Evolutionary conservation across 2,888 invertebrate genomes (phyloP), one percentile per base, ranked within the genome.

Genomic region (Masnerella sp.): DNA sequence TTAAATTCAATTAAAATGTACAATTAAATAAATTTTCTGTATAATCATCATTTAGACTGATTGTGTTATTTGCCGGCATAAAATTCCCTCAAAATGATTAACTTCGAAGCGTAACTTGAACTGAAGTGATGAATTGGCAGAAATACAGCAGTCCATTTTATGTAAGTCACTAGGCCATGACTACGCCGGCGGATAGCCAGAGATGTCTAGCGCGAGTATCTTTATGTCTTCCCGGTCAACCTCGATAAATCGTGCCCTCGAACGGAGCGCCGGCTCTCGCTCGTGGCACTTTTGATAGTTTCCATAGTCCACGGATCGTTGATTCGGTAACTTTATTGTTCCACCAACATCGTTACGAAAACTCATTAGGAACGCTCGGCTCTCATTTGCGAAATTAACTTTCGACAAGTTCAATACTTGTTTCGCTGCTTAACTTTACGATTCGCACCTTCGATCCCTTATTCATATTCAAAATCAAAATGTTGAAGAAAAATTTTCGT

Each of bases 111-210:
- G 12, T 30, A 18, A 30, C 54, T 47, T 17, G 20, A 20, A 18
- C 18, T 30, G 11, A 59, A 34, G 59, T 65, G 58, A 68, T 73
- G 73, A 73, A 73, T 68, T 54, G 62, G 68, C 62, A 52, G 51
- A 42, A 64, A 54, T 38, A 47, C 34, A 36, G 54, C 61, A 54
- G 59, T 54, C 22, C 59, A 40, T 58, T 69, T 74, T 59, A 74
- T 69, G 49, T 59, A 54, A 74, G 74, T 69, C 74, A 74, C 74
- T 74, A 74, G 74, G 74, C 69, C 74, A 73, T 58, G 62, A 73
- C 62, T 68, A 38, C 56, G 61, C 58, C 52, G 43, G 58, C 58
- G 64, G 59, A 52, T 45, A 51, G 42, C 28, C 64, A 45, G 20
- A 30, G 22, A 40, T 38, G 58, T 67, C 54, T 59, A 25, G 40